phyloP scores from a whole-genome alignment of 2,113 vertebrate species.

The Seriola quinqueradiata region DNA sequence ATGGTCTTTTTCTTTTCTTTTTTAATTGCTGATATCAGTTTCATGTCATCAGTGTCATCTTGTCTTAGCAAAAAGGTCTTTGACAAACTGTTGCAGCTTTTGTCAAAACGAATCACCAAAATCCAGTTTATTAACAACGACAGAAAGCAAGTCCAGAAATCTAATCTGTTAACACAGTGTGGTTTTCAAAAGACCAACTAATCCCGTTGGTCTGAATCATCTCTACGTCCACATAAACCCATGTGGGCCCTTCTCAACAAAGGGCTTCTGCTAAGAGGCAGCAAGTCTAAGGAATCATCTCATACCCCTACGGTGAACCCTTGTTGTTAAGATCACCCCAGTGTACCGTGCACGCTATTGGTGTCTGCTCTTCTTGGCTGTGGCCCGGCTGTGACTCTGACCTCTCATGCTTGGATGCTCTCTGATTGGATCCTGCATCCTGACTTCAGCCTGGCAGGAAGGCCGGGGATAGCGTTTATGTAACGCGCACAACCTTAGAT shows the following conservation, averaged over 20 bases:
- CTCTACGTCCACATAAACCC: not conserved
- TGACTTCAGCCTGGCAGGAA: constrained; percentile 37
- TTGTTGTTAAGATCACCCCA: not conserved
- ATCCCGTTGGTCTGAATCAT: not conserved
- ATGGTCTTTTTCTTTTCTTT: no score
- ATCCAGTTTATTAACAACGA: not conserved
- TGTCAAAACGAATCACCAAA: not conserved
- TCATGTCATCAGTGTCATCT: not conserved
- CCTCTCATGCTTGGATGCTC: constrained; percentile 12
- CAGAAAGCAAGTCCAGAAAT: not conserved
- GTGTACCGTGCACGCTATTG: not conserved
- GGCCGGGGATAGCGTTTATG: constrained; percentile 35
- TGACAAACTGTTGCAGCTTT: not conserved
- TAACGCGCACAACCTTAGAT: constrained; percentile 57
- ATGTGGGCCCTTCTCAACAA: not conserved
- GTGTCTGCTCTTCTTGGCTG: constrained; percentile 24
- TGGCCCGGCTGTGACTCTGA: constrained; percentile 23
- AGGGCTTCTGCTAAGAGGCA: not conserved
- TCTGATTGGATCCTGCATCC: constrained; percentile 24
- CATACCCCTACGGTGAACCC: not conserved
- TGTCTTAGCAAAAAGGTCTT: not conserved
- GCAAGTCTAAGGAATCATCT: not conserved
- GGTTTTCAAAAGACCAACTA: constrained; percentile 4
- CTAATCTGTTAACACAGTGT: not conserved
- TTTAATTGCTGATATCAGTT: no score